Evolutionary conservation across 2,888 invertebrate genomes (phyloP).

Genomic region (Agrotis puta): DNA sequence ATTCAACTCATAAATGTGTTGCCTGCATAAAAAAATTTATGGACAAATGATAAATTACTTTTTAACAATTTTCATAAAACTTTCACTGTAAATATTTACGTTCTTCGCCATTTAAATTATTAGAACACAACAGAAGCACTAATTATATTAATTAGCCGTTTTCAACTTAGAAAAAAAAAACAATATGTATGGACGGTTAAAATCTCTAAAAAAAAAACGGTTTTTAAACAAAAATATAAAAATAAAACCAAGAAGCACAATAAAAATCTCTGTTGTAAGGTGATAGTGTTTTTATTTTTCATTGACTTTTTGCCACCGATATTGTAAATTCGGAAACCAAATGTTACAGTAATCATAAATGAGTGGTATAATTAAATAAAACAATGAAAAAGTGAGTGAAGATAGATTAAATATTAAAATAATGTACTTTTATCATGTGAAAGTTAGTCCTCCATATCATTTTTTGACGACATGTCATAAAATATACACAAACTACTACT

Average conservation of each 20-base stretch:
- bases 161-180: constrained; percentile 15
- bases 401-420: constrained; percentile 5
- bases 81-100: constrained; percentile 50
- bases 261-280: too few species aligned
- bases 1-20: background rate
- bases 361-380: background rate
- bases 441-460: constrained; percentile 28
- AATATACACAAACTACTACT: constrained; percentile 5
- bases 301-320: too few species aligned
- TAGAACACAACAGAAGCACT: constrained; percentile 42
- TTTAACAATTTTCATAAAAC: constrained; percentile 9
- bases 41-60: constrained; percentile 7
- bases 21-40: background rate
- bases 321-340: too few species aligned
- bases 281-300: too few species aligned
- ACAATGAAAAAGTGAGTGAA: constrained; percentile 11
- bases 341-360: too few species aligned
- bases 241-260: too few species aligned
- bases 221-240: too few species aligned
- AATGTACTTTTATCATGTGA: constrained; percentile 12
- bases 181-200: constrained; percentile 6
- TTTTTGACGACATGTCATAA: constrained; percentile 23
- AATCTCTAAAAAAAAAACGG: background rate
- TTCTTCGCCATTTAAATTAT: constrained; percentile 37
- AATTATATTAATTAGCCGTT: constrained; percentile 53